Conservation (phyloP, 1,140 invertebrate species). For the Zaprionus camerounensis region DNA sequence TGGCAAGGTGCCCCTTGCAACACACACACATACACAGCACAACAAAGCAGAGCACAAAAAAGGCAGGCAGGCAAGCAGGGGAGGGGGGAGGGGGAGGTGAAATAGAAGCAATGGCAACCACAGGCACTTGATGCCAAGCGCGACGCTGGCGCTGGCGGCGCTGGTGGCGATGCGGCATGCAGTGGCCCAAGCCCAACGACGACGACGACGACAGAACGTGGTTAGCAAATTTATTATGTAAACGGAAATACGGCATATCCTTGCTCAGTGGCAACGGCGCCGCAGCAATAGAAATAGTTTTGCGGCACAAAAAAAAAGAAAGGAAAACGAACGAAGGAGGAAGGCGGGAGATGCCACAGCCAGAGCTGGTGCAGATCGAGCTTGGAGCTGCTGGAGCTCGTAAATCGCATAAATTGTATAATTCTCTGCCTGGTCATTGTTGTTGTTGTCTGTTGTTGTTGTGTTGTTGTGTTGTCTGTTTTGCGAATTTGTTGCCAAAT, state of each 20-base stretch:
- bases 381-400: conserved; percentile 62
- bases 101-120: conserved; percentile 39
- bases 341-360: conserved; percentile 36
- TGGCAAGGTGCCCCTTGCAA: conserved; percentile 42
- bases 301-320: conserved; percentile 55
- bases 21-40: conserved; percentile 11
- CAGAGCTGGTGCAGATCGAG: conserved; percentile 3
- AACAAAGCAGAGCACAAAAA: not conserved
- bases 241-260: conserved; percentile 84
- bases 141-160: conserved; percentile 41
- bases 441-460: conserved; percentile 39
- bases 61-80: not conserved
- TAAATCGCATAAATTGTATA: conserved; percentile 83
- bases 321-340: conserved; percentile 32
- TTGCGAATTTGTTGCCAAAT: conserved; percentile 76
- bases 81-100: not conserved
- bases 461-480: conserved; percentile 55
- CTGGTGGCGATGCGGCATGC: conserved; percentile 54
- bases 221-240: conserved; percentile 84
- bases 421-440: conserved; percentile 70
- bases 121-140: conserved; percentile 78
- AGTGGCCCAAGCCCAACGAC: conserved; percentile 22
- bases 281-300: conserved; percentile 83
- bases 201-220: conserved; percentile 78
- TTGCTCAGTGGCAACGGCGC: conserved; percentile 68